phyloP scores from a whole-genome alignment of 2,797 vertebrate genomes.

The Lemur catta region DNA sequence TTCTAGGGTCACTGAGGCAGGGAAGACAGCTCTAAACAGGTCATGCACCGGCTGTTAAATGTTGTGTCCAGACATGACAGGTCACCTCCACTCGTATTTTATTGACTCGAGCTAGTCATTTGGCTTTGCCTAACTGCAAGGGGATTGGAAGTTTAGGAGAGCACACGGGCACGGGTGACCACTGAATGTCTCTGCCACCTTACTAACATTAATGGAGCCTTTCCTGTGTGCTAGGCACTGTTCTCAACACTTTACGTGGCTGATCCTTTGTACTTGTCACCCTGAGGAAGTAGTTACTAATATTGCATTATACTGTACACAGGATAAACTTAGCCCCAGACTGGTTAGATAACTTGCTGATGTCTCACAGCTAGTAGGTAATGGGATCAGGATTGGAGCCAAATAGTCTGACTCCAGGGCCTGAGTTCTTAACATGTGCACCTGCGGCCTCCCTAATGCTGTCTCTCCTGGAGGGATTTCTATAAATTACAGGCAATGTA shows the following conservation, averaged over 20 bases:
- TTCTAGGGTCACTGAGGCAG: not conserved
- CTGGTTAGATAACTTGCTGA: not conserved
- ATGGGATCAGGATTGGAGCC: not conserved
- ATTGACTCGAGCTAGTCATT: not conserved
- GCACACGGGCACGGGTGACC: not conserved
- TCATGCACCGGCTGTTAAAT: not conserved
- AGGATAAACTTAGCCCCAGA: not conserved
- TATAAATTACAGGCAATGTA: slow-evolving; percentile 5
- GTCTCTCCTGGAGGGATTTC: not conserved
- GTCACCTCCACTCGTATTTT: not conserved
- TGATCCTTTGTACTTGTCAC: not conserved
- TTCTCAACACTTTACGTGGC: not conserved
- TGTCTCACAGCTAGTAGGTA: not conserved
- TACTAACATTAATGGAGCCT: fast-evolving
- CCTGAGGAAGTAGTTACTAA: not conserved
- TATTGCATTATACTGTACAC: not conserved
- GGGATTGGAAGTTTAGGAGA: not conserved
- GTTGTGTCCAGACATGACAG: not conserved
- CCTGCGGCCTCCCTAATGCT: not conserved
- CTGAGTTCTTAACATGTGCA: not conserved
- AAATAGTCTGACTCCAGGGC: not conserved
- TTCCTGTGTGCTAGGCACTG: not conserved
- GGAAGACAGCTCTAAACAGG: not conserved
- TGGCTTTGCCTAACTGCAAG: not conserved
- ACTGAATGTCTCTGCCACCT: not conserved